Percentiles rank a stretch among this genome's conserved stretches.
Evolutionary conservation across 1,140 invertebrate genomes (phyloP).

Genomic region (Penaeus indicus): DNA sequence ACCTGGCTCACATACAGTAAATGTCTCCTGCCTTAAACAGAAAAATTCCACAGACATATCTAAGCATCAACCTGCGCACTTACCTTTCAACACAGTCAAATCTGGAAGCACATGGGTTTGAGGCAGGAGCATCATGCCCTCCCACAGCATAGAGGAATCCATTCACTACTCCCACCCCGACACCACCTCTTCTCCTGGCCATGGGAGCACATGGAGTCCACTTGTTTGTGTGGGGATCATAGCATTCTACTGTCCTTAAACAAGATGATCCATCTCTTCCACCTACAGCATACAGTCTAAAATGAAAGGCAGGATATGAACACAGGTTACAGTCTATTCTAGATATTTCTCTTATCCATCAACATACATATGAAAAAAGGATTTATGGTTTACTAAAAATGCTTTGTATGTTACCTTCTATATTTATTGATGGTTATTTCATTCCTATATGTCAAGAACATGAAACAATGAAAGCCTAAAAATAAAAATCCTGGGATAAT

Average conservation of each 20-base stretch:
- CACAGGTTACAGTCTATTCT: not conserved
- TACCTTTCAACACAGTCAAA: conserved; percentile 94
- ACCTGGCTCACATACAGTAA: too few species aligned
- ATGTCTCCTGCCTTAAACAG: conserved; percentile 15
- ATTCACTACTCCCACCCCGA: conserved; percentile 74
- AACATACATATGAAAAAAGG: not conserved
- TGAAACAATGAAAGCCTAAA: not conserved
- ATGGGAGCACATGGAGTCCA: conserved; percentile 77
- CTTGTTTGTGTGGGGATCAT: conserved; percentile 75
- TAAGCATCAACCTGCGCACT: conserved; percentile 14
- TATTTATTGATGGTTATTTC: not conserved
- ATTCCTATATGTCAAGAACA: not conserved
- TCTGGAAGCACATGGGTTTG: conserved; percentile 84
- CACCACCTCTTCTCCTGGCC: conserved; percentile 73
- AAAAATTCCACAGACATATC: not conserved
- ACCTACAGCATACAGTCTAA: conserved; percentile 89
- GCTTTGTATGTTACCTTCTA: not conserved
- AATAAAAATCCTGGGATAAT: not conserved
- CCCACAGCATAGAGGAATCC: conserved; percentile 83
- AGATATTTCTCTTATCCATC: not conserved
- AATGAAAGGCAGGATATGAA: conserved; percentile 58
- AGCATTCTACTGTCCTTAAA: conserved; percentile 83
- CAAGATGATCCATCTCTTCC: conserved; percentile 93
- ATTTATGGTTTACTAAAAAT: not conserved
- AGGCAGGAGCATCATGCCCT: conserved; percentile 89